Evolutionary conservation across 2,797 vertebrate genomes (phyloP).

Genomic region (Aldrovandia affinis): DNA sequence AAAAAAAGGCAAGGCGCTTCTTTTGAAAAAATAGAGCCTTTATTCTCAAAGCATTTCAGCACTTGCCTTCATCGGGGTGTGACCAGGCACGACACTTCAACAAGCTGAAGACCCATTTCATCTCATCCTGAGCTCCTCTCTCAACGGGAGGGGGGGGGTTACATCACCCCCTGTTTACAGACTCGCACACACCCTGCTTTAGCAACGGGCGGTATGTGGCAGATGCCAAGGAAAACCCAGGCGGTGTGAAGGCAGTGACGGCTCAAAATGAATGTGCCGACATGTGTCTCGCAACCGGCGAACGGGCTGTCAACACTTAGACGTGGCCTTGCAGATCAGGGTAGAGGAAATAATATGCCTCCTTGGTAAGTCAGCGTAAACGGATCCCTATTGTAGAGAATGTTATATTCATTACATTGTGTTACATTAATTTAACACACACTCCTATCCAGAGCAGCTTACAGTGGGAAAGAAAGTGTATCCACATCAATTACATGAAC

Average conservation of each 20-base stretch:
- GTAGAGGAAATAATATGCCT: not conserved
- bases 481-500: too few species aligned
- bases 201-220: not conserved
- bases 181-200: not conserved
- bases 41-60: too few species aligned
- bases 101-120: not conserved
- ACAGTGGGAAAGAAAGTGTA: too few species aligned
- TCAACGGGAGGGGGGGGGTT: not conserved
- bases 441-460: too few species aligned
- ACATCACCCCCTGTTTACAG: not conserved
- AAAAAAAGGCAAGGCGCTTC: too few species aligned
- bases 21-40: too few species aligned
- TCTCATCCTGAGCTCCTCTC: not conserved
- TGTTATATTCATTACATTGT: too few species aligned
- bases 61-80: too few species aligned
- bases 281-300: not conserved
- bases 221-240: not conserved
- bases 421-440: too few species aligned
- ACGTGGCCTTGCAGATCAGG: not conserved
- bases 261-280: not conserved
- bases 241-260: not conserved
- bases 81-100: not conserved
- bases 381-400: not conserved
- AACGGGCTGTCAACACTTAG: not conserved
- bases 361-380: not conserved